Evolutionary conservation across 2,888 invertebrate species (phyloP).

Genomic region (Myathropa florea): DNA sequence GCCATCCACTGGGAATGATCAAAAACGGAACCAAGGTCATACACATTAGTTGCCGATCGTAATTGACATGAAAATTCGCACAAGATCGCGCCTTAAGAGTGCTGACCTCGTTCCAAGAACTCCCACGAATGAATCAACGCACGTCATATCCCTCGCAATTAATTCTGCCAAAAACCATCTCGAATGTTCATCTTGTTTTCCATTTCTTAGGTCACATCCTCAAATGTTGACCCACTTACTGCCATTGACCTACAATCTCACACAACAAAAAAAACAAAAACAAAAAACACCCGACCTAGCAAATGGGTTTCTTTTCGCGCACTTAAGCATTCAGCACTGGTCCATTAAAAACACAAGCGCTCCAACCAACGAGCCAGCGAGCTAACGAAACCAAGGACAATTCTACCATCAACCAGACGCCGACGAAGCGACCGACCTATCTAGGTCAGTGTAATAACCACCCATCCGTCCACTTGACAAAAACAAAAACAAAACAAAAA

Average conservation of each 20-base stretch:
- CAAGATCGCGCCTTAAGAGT: too few species aligned
- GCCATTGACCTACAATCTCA: constrained; percentile 31
- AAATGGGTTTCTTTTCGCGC: constrained; percentile 41
- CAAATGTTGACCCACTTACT: constrained; percentile 25
- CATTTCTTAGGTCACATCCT: constrained; percentile 7
- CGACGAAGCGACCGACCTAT: not conserved
- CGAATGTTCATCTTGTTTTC: not conserved
- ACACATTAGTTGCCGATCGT: too few species aligned
- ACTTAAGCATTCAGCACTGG: constrained; percentile 28
- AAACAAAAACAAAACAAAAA: not conserved
- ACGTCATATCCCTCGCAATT: not conserved
- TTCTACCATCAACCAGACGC: constrained; percentile 21
- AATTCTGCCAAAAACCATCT: not conserved
- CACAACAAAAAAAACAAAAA: not conserved
- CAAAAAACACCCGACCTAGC: not conserved
- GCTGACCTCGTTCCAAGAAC: too few species aligned
- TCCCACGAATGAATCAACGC: not conserved
- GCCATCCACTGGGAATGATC: too few species aligned
- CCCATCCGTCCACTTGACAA: constrained; percentile 29
- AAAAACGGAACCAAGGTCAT: too few species aligned
- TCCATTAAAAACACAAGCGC: constrained; percentile 6
- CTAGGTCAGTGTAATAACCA: constrained; percentile 39
- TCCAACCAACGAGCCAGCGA: not conserved
- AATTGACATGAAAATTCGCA: too few species aligned
- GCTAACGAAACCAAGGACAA: constrained; percentile 22